These are phyloP conservation scores for Hapalemur alaotrensis DNA, from an alignment of 2,797 vertebrate species.

Conservation along the genomic window DNA sequence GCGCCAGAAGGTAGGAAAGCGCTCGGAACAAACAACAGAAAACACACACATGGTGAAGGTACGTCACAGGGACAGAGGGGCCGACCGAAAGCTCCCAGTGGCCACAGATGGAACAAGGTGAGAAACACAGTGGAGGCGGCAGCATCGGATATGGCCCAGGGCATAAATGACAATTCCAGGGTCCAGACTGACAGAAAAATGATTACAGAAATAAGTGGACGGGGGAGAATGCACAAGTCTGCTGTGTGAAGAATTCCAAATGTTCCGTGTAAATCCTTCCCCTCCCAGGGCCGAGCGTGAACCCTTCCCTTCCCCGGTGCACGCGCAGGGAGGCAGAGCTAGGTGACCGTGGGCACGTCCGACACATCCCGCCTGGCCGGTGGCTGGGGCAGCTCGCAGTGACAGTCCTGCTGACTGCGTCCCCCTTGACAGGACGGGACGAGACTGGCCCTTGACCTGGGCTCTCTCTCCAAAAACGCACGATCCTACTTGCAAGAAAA, in stretches of 20 bases:
- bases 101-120: fast-evolving
- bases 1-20: too few relatives aligned
- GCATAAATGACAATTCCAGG: background rate
- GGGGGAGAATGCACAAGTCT: background rate
- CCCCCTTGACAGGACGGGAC: fast-evolving
- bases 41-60: fast-evolving
- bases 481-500: background rate
- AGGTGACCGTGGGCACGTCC: background rate
- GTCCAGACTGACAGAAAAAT: fast-evolving
- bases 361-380: background rate
- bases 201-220: fast-evolving
- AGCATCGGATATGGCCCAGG: too few relatives aligned
- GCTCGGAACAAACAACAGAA: background rate
- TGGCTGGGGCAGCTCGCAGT: background rate
- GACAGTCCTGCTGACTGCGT: fast-evolving
- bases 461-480: background rate
- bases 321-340: background rate
- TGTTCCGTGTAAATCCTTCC: too few relatives aligned
- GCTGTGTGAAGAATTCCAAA: background rate
- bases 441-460: too few relatives aligned
- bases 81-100: background rate
- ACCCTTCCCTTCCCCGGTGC: fast-evolving
- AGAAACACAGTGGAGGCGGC: background rate
- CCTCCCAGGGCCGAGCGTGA: fast-evolving
- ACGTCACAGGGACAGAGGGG: too few relatives aligned